These are phyloP conservation scores for Liopterus haemorrhoidalis DNA, from an alignment of 2,888 invertebrate genomes.

Conservation along the genomic window DNA sequence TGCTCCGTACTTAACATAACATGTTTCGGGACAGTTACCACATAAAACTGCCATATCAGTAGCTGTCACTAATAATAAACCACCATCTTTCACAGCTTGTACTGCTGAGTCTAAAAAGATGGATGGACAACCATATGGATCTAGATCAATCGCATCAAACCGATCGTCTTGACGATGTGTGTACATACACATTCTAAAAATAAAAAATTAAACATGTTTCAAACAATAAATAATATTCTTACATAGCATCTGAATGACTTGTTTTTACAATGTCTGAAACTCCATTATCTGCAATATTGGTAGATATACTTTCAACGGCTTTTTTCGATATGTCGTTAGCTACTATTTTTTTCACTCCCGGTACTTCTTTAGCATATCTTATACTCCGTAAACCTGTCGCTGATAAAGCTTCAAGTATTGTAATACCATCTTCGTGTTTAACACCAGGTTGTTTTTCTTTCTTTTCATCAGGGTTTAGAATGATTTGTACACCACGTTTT, in stretches of 20 bases:
- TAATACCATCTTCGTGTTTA: slow-evolving; percentile 51
- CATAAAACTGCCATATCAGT: slow-evolving; percentile 96
- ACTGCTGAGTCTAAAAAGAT: slow-evolving; percentile 87
- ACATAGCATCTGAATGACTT: slow-evolving; percentile 85
- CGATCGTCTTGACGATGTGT: slow-evolving; percentile 61
- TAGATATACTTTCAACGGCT: slow-evolving; percentile 81
- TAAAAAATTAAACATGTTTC: slow-evolving; percentile 13
- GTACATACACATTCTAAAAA: slow-evolving; percentile 77
- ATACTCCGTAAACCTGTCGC: slow-evolving; percentile 95
- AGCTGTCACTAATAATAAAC: slow-evolving; percentile 88
- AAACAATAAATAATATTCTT: slow-evolving; percentile 38
- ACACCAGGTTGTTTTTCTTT: slow-evolving; percentile 9
- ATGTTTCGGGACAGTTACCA: slow-evolving; percentile 92
- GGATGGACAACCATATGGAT: slow-evolving; percentile 95
- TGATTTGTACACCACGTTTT: slow-evolving; percentile 31
- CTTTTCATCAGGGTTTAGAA: slow-evolving; percentile 24
- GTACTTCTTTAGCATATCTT: slow-evolving; percentile 91
- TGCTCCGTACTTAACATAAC: slow-evolving; percentile 90
- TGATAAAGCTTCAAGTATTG: slow-evolving; percentile 87
- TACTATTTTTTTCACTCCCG: slow-evolving; percentile 70
- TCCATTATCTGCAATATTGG: slow-evolving; percentile 70
- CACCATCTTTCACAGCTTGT: slow-evolving; percentile 72
- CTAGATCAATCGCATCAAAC: slow-evolving; percentile 89
- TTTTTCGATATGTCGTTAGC: slow-evolving; percentile 84
- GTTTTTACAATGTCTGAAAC: slow-evolving; percentile 69